Evolutionary conservation across 2,797 vertebrate genomes (phyloP).

Genomic region (Danio choprae): DNA sequence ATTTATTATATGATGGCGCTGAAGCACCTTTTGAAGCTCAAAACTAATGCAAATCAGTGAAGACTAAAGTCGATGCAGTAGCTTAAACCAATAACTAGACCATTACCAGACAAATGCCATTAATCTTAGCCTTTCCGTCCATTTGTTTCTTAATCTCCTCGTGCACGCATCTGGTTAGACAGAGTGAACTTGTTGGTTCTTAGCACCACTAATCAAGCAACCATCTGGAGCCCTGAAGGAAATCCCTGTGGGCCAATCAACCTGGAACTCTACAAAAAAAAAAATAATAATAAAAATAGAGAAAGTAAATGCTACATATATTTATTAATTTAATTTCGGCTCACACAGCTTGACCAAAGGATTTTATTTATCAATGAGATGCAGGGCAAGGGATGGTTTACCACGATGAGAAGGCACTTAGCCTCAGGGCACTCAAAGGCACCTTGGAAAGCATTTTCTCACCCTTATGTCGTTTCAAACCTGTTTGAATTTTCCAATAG

Average conservation of each 20-base stretch:
- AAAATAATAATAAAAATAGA: neutral
- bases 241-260: slow-evolving; percentile 7
- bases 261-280: slow-evolving; percentile 11
- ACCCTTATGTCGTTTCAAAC: neutral
- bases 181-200: slow-evolving; percentile 30
- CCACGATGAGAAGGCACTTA: neutral
- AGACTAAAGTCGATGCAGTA: slow-evolving; percentile 20
- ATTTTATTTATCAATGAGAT: slow-evolving; percentile 20
- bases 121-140: slow-evolving; percentile 8
- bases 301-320: neutral
- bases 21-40: slow-evolving; percentile 6
- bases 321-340: neutral
- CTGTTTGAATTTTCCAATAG: neutral
- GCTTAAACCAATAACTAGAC: slow-evolving; percentile 4
- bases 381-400: neutral
- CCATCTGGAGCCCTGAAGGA: slow-evolving; percentile 16
- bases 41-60: slow-evolving; percentile 11
- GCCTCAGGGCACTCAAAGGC: neutral
- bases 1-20: slow-evolving; percentile 19
- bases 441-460: neutral
- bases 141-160: slow-evolving; percentile 13
- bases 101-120: slow-evolving; percentile 20
- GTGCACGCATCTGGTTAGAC: neutral
- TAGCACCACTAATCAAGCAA: slow-evolving; percentile 6
- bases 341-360: neutral